Base-by-base conservation (phyloP, 2,888 invertebrate species). In the Scrobipalpa costella region DNA sequence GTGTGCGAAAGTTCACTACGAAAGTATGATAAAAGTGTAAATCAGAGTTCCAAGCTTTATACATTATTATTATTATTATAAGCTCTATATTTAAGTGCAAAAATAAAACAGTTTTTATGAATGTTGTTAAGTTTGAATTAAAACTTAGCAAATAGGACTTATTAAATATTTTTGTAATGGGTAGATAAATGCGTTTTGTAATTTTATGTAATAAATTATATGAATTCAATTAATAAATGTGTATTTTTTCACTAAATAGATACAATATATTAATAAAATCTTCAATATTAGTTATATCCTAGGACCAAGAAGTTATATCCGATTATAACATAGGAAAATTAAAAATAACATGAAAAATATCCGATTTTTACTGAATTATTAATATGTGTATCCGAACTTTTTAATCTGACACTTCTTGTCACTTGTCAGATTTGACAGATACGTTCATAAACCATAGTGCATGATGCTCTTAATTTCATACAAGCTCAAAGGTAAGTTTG, bases 51-150 rank as follows among this genome's bases (percentile, higher is more conserved):
- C 27, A 27, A 27, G 5, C 27, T 27, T 27, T 27, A 27, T 27
- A 2, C 5, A 27, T 27, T 27, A 5, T 27, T 27, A 27, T 27
- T n/a, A n/a, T n/a, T n/a, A n/a, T n/a, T n/a, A n/a, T n/a, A n/a
- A n/a, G n/a, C n/a, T n/a, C n/a, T n/a, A n/a, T n/a, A n/a, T n/a
- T n/a, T n/a, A 40, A 40, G n/a, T 40, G 13, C n/a, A 40, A 40
- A 40, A 13, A 40, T n/a, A 40, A 7, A 7, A 40, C 40, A 40
- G 17, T 17, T 49, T 47, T 49, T 49, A 49, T 49, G n/a, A 3
- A 40, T 40, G 40, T 40, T 44, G 44, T 44, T 44, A 44, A 15
- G 44, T 44, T 44, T n/a, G n/a, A 40, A 40, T 13, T 13, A 44
- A 40, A 40, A 40, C 40, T 40, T 40, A 11, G 40, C 13, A 13